These are phyloP conservation scores for Erethizon dorsatum DNA, from an alignment of 2,797 vertebrate genomes.

Conservation along the genomic window DNA sequence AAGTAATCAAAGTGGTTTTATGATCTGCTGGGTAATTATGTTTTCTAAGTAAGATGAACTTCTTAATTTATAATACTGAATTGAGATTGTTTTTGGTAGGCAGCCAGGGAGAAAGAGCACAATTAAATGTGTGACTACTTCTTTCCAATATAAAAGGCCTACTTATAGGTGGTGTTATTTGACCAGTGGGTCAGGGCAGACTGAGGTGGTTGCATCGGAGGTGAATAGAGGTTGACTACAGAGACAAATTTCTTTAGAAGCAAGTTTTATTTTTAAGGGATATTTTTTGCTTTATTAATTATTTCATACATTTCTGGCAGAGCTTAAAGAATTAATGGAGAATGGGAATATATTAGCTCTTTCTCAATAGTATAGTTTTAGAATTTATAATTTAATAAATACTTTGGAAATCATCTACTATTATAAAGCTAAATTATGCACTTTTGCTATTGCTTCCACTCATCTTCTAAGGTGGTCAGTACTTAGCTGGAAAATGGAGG, in stretches of 20 bases:
- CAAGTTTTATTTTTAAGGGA: slow-evolving; percentile 44
- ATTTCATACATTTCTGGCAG: background rate
- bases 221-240: slow-evolving; percentile 19
- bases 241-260: slow-evolving; percentile 47
- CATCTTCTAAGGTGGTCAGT: background rate
- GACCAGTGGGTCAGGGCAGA: background rate
- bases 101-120: slow-evolving; percentile 1
- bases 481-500: background rate
- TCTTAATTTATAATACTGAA: slow-evolving; percentile 67
- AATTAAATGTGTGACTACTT: slow-evolving; percentile 51
- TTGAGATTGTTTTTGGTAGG: slow-evolving; percentile 50
- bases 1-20: slow-evolving; percentile 17
- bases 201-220: background rate
- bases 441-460: background rate
- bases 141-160: slow-evolving; percentile 44
- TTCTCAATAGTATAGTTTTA: background rate
- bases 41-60: slow-evolving; percentile 74
- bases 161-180: background rate
- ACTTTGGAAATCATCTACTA: slow-evolving; percentile 32
- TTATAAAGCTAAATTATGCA: background rate
- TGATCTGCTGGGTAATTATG: slow-evolving; percentile 49
- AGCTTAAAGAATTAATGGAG: slow-evolving; percentile 2
- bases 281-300: slow-evolving; percentile 8
- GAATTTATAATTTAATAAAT: slow-evolving; percentile 24
- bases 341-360: background rate